Base-by-base conservation (phyloP, 2,113 vertebrate genomes). In the Chrysochloris asiatica region DNA sequence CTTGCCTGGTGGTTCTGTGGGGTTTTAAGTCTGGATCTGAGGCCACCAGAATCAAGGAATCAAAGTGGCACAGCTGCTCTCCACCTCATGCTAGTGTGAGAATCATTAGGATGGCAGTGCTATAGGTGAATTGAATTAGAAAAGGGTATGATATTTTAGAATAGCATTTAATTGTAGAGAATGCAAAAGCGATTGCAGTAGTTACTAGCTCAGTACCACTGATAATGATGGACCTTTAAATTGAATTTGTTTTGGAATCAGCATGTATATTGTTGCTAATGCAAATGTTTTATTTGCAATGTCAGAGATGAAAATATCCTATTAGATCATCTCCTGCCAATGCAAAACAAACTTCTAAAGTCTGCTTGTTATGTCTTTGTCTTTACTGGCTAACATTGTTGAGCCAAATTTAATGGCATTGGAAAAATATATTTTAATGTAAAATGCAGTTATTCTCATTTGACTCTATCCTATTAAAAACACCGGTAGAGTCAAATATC, bases 251-350 rank as follows among this genome's bases (percentile, higher is more conserved):
- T 95, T 96, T 69, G 38, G 36, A 88, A 87, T 79, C 61, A 0
- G 10, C 90, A 84, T 88, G 59, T 63, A 59, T 92, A 38, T 75
- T 61, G 61, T 52, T 38, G 54, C 76, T 91, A 38, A 96, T 95
- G 95, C 95, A 95, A 97, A 95, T 95, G 30, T 71, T 92, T 88
- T 81, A 33, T 92, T 87, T 87, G 38, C 52, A 81, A 48, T 76
- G 75, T 33, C 41, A 91, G 61, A 88, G 52, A 92, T 95, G 95
- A 50, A 95, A 96, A 94, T 91, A 48, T 33, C 47, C 21, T 50
- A 41, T 84, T 73, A 65, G 33, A 73, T 90, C 89, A 88, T 85
- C 84, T 95, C 95, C 94, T 96, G 78, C 78, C 52, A 17, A 96
- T 95, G 92, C 95, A 97, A 96, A 97, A 61, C 38, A 85, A 80